phyloP scores from a whole-genome alignment of 2,888 invertebrate species.

The Rhamphomyia laevipes region DNA sequence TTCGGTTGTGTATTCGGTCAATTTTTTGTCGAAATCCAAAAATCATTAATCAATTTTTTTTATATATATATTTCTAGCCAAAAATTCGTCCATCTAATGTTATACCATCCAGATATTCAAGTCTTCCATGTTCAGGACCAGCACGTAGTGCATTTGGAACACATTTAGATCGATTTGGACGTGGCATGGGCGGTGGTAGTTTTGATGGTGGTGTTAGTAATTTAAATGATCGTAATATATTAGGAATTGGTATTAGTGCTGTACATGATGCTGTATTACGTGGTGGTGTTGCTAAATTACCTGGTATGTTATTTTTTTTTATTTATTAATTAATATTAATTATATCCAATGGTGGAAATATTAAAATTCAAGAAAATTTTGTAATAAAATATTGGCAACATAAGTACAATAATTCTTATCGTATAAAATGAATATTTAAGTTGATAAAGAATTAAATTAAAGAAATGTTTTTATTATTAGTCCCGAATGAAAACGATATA shows the following conservation, averaged over 20 bases:
- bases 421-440: neutral
- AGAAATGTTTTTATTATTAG: too few species aligned
- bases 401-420: neutral
- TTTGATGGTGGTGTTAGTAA: slow-evolving; percentile 27
- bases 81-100: slow-evolving; percentile 31
- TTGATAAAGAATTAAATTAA: too few species aligned
- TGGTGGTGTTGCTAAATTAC: slow-evolving; percentile 34
- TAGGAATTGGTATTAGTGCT: slow-evolving; percentile 38
- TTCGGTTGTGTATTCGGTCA: too few species aligned
- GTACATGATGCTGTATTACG: slow-evolving; percentile 37
- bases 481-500: too few species aligned
- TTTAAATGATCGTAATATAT: slow-evolving; percentile 25
- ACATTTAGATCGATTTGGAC: slow-evolving; percentile 15
- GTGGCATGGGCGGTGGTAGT: slow-evolving; percentile 20
- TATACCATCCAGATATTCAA: slow-evolving; percentile 35
- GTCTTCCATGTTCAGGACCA: slow-evolving; percentile 35
- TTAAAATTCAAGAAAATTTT: too few species aligned
- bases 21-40: neutral
- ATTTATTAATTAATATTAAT: neutral
- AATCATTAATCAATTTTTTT: slow-evolving; percentile 12
- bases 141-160: slow-evolving; percentile 19
- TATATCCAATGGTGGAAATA: neutral
- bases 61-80: slow-evolving; percentile 24
- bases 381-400: too few species aligned
- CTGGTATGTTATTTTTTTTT: slow-evolving; percentile 23